Evolutionary conservation across 2,113 vertebrate genomes (phyloP).

Genomic region (Centrocercus urophasianus): DNA sequence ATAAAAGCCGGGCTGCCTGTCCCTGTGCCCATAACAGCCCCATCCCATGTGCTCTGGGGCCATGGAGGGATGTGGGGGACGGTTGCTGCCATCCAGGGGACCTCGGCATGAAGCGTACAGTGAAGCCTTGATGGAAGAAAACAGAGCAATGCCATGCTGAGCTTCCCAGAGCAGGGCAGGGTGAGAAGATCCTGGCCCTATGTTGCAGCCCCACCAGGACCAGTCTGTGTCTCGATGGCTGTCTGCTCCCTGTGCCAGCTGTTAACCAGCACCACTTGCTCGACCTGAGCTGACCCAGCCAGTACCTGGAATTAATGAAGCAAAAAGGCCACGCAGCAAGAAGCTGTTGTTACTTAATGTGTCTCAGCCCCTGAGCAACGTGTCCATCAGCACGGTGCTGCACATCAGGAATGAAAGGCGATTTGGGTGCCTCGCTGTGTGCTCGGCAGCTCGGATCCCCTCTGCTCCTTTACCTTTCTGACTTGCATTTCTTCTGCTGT

Average conservation of each 20-base stretch:
- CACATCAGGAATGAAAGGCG: neutral
- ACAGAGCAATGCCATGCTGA: neutral
- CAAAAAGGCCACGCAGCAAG: neutral
- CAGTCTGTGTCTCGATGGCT: neutral
- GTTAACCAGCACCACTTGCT: slow-evolving; percentile 50
- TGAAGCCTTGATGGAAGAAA: neutral
- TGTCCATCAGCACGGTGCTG: accelerated
- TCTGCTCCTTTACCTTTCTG: neutral
- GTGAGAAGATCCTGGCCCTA: neutral
- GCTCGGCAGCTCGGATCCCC: accelerated
- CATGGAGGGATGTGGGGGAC: neutral
- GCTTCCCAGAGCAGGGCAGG: neutral
- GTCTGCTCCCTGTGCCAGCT: neutral
- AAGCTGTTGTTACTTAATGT: neutral
- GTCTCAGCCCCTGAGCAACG: neutral
- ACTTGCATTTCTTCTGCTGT: neutral
- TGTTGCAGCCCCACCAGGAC: neutral
- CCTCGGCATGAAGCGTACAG: accelerated
- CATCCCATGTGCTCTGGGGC: neutral
- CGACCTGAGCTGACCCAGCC: neutral
- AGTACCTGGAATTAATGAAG: slow-evolving; percentile 41
- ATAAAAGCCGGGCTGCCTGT: neutral
- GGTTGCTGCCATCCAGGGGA: neutral
- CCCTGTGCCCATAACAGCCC: neutral
- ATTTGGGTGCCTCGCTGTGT: neutral